These are phyloP conservation scores for Epinephelus fuscoguttatus DNA, from an alignment of 2,113 vertebrate genomes.

Conservation along the genomic window DNA sequence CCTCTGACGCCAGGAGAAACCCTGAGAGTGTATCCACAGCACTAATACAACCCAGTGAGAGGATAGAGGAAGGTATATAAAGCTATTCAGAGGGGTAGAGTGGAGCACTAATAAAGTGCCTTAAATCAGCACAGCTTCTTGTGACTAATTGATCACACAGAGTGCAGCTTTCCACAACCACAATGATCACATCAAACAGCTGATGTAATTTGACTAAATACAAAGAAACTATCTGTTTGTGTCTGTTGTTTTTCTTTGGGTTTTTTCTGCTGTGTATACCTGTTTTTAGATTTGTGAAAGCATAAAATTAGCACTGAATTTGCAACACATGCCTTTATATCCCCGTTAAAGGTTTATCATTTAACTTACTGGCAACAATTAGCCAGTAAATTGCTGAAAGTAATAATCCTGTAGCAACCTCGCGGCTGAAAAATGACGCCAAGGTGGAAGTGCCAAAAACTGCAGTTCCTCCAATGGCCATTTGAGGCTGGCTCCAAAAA, in stretches of 20 bases:
- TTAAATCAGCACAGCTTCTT: constrained; percentile 10
- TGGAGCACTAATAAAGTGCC: constrained; percentile 21
- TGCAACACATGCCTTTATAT: not conserved
- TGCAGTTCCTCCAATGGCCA: too few relatives aligned
- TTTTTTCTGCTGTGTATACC: not conserved
- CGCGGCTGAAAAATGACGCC: too few relatives aligned
- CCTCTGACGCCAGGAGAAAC: constrained; percentile 50
- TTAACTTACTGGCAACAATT: too few relatives aligned
- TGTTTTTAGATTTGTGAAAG: not conserved
- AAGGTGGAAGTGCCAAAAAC: too few relatives aligned
- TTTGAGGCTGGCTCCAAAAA: too few relatives aligned
- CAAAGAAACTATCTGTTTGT: not conserved
- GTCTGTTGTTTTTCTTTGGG: not conserved
- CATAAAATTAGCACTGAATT: not conserved
- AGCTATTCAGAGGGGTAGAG: constrained; percentile 20
- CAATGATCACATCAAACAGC: not conserved
- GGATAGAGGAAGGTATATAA: constrained; percentile 25
- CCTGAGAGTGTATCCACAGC: constrained; percentile 45
- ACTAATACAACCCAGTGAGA: constrained; percentile 52
- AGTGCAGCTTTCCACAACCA: not conserved
- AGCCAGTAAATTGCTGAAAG: too few relatives aligned
- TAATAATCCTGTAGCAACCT: too few relatives aligned
- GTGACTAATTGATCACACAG: constrained; percentile 16
- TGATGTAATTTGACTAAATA: not conserved
- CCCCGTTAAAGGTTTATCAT: too few relatives aligned